Percentiles rank a stretch among this genome's conserved stretches.
These are phyloP conservation scores for Oscheius sp. DNA, from an alignment of 2,888 invertebrate species.

Conservation along the genomic window DNA sequence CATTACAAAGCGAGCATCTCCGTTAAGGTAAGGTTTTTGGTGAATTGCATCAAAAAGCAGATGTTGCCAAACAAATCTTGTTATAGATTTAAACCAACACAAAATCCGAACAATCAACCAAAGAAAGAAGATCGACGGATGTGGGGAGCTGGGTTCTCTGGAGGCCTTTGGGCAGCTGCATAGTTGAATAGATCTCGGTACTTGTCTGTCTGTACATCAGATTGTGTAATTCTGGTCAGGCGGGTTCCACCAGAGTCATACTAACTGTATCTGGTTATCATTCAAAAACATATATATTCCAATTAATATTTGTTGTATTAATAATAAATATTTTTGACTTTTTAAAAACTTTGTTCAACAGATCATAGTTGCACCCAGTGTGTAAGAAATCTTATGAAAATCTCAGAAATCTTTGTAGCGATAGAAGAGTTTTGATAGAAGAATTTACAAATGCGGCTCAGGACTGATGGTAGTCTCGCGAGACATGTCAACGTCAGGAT, in stretches of 20 bases:
- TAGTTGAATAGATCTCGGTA: conserved; percentile 21
- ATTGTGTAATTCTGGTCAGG: conserved; percentile 18
- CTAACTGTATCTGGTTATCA: conserved; percentile 9
- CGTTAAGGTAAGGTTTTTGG: conserved; percentile 33
- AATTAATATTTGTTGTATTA: not conserved
- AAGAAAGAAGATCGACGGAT: conserved; percentile 40
- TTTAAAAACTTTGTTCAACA: not conserved
- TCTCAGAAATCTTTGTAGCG: not conserved
- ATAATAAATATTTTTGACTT: not conserved
- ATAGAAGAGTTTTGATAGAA: not conserved
- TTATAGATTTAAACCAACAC: conserved; percentile 36
- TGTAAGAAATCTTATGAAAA: not conserved
- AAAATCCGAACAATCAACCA: not conserved
- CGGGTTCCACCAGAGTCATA: conserved; percentile 27
- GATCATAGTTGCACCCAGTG: not conserved
- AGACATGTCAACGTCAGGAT: no score
- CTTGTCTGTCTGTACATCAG: not conserved
- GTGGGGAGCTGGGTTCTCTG: conserved; percentile 60
- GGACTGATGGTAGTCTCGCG: conserved; percentile 1
- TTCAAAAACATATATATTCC: not conserved
- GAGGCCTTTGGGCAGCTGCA: conserved; percentile 57
- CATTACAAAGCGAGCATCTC: conserved; percentile 47
- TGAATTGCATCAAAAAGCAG: conserved; percentile 4
- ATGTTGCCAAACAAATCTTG: not conserved
- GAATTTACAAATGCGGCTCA: conserved; percentile 10